These are phyloP conservation scores for Bubo blakistoni DNA, from an alignment of 2,113 vertebrate species.

Conservation along the genomic window DNA sequence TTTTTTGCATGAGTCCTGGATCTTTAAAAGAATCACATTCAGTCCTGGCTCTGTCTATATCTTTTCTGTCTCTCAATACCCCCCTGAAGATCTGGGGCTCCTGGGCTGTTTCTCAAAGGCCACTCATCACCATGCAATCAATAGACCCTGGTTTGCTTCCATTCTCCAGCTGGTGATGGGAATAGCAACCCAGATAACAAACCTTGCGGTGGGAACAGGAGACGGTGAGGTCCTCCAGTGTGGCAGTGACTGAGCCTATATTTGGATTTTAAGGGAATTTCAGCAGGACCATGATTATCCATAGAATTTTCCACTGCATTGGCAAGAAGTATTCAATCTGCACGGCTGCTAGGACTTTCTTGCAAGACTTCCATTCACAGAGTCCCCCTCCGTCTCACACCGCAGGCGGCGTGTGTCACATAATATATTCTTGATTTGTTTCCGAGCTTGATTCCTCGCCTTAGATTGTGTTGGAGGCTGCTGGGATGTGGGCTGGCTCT, in stretches of 20 bases:
- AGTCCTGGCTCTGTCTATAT: neutral
- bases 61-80: neutral
- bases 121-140: neutral
- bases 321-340: neutral
- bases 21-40: neutral
- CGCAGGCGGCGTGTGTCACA: rapidly evolving
- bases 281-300: neutral
- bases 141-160: neutral
- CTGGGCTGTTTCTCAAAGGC: neutral
- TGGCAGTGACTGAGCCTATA: neutral
- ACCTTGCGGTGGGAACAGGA: neutral
- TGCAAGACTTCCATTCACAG: neutral
- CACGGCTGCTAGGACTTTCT: neutral
- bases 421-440: neutral
- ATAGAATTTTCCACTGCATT: neutral
- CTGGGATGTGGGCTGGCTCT: neutral
- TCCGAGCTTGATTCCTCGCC: neutral
- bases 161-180: neutral
- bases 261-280: neutral
- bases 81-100: neutral
- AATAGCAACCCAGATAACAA: neutral
- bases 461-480: neutral
- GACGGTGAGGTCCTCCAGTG: neutral
- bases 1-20: neutral
- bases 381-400: neutral